Conservation (phyloP, 2,888 invertebrate genomes). For the Drosophila prostipennis region DNA sequence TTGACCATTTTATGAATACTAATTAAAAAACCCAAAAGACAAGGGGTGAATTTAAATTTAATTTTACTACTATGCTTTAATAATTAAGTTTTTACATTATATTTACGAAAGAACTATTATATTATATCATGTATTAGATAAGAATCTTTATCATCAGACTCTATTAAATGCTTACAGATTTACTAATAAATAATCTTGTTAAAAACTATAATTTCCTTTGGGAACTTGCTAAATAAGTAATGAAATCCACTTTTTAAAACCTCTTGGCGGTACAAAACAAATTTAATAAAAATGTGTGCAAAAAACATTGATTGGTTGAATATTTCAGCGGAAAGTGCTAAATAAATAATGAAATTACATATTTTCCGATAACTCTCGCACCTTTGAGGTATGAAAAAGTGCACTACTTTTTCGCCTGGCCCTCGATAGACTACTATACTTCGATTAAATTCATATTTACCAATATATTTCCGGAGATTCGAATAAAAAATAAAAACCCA, state of each 20-base stretch:
- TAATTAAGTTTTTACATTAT: too few relatives aligned
- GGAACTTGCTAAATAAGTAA: not conserved
- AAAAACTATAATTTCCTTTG: too few relatives aligned
- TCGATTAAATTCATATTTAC: constrained; percentile 9
- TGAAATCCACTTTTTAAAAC: not conserved
- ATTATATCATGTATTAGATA: too few relatives aligned
- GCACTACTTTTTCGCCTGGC: not conserved
- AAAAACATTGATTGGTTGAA: constrained; percentile 4
- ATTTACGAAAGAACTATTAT: too few relatives aligned
- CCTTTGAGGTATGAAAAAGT: not conserved
- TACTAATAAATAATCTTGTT: not conserved
- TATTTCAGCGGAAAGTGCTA: not conserved
- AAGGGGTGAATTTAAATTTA: not conserved
- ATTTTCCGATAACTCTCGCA: not conserved
- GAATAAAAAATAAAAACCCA: not conserved
- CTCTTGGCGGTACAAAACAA: not conserved
- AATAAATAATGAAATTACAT: constrained; percentile 7
- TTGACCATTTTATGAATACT: constrained; percentile 11
- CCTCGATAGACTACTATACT: constrained; percentile 1
- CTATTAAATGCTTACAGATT: too few relatives aligned
- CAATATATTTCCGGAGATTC: not conserved
- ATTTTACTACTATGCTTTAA: too few relatives aligned
- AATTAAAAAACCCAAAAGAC: not conserved
- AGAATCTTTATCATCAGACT: too few relatives aligned
- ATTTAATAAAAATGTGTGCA: not conserved